Base-by-base conservation (phyloP, 2,888 invertebrate genomes). In the Patella caerulea region DNA sequence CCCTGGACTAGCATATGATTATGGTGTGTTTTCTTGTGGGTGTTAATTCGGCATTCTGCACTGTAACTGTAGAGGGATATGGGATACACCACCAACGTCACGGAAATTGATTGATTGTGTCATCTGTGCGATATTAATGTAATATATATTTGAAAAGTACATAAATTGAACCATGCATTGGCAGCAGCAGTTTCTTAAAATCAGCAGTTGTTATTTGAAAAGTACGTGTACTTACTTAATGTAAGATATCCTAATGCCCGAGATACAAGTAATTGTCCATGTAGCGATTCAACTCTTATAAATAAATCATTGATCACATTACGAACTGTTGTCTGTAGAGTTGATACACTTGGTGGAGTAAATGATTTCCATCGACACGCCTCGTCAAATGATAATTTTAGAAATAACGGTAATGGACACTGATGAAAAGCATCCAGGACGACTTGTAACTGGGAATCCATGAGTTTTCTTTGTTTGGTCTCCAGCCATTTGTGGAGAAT, bases 281-380 rank as follows among this genome's bases (percentile, higher is more conserved):
- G 90, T 75, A 82, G 77, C 15, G 79, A 83, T 76, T 90, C 90
- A 24, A 90, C 70, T 34, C 86, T 75, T 19, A 82, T 74, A 73
- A 88, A 88, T 73, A 88, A 74, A 14, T 75, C 77, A 74, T 85
- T 83, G 52, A 89, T 88, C 55, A 84, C 84, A 11, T 82, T 83
- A 72, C 86, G 76, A 3, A 89, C 84, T 2, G 87, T 87, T 7
- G 74, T 70, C 74, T 88, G 81, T 3, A 89, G 78, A 3, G 82
- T 80, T 2, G 85, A 86, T 3, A 73, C 59, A 14, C 79, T 81
- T 12, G 76, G 76, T 0, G 81, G 73, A 11, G 85, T 82, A 79
- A 85, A 90, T n/a, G 89, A 89, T 34, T 83, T 85, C 90, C 90
- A 90, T 53, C 83, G 78, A 24, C 83, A 82, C 0, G 90, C 88